Evolutionary conservation across 2,888 invertebrate species (phyloP), one percentile per base, ranked within the genome.

Genomic region (Acleris sparsana): DNA sequence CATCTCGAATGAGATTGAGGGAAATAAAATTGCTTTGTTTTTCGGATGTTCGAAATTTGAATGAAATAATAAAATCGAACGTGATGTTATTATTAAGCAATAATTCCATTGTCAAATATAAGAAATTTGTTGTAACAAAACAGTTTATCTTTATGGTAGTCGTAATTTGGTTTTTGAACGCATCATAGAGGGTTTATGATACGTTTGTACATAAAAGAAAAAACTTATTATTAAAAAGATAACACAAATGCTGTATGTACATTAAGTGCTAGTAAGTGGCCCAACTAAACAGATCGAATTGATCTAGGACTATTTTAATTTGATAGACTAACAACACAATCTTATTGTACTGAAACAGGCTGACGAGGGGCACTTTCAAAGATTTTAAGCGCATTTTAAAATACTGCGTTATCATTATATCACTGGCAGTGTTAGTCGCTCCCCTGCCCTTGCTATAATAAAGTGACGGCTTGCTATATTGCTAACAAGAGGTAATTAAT

Each of bases 401-500:
- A 49, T 17, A 18, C 49, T 17, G 7, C 6, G n/a, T 46, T 39
- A 39, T 39, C 13, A 46, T 46, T 46, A n/a, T 17, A 16, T 16
- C 6, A 48, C 18, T 57, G 60, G 60, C 65, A 65, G 65, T 65
- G 60, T 22, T 51, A 13, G 46, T n/a, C 51, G 33, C 18, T 43
- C 29, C 60, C 44, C 18, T 20, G 55, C 64, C 48, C 53, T 43
- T 43, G 49, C 6, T 25, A 59, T 25, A 7, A 25, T 48, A 61
- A 61, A 25, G 60, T 56, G 17, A 7, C 11, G 55, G 56, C 60
- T 61, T 44, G 60, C 49, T 60, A 20, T 56, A 56, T 56, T 65
- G 55, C 65, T 65, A 55, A 55, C 17, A 49, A 61, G 51, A 61
- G 65, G 65, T 65, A 61, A 65, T 60, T 55, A 65, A 60, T 60